Conservation (phyloP, 2,113 vertebrate species). For the Lophius piscatorius region DNA sequence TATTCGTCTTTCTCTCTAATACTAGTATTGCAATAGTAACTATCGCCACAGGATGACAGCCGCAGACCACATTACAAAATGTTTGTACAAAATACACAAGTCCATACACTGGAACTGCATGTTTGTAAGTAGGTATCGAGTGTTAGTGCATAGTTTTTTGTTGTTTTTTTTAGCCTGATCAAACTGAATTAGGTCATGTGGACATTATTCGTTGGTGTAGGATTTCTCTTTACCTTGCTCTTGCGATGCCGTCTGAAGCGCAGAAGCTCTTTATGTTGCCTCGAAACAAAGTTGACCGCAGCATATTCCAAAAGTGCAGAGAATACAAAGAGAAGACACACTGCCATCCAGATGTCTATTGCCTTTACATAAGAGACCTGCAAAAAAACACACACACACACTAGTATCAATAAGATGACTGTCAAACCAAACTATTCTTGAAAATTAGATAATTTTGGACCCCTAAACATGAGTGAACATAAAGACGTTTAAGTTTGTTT, state of each 20-base stretch:
- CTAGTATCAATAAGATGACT: not conserved
- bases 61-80: not conserved
- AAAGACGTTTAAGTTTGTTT: too few species aligned
- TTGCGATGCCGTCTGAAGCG: constrained; percentile 84
- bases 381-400: not conserved
- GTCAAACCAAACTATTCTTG: too few species aligned
- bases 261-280: constrained; percentile 96
- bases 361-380: constrained; percentile 98
- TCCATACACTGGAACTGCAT: not conserved
- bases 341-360: constrained; percentile 99
- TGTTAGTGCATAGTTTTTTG: not conserved
- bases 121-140: not conserved
- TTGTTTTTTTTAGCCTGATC: not conserved
- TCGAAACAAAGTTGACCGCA: constrained; percentile 97
- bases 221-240: constrained; percentile 83
- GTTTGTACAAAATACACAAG: not conserved
- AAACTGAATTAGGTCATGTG: not conserved
- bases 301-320: constrained; percentile 96
- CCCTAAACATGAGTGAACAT: too few species aligned
- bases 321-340: constrained; percentile 97
- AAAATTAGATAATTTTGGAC: too few species aligned
- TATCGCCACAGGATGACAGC: constrained; percentile 28
- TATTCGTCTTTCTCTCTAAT: not conserved
- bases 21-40: not conserved
- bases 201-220: not conserved